Conservation (phyloP, 2,113 vertebrate genomes). For the Epinephelus fuscoguttatus region DNA sequence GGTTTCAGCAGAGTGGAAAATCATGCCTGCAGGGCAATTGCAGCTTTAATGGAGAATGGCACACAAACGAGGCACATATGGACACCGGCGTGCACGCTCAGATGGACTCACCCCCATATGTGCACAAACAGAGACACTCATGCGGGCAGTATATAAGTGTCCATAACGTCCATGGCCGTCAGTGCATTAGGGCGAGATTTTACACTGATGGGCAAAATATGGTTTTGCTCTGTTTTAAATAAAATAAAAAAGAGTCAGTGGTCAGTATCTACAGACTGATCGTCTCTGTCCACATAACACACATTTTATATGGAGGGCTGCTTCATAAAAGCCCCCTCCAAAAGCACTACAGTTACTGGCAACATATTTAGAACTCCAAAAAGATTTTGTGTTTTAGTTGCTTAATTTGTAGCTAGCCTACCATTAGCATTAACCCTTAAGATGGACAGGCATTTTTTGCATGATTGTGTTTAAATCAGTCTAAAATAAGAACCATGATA, state of each 20-base stretch:
- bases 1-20: conserved; percentile 69
- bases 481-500: too few relatives aligned
- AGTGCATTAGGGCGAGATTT: neutral
- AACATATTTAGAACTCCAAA: neutral
- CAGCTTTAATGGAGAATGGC: conserved; percentile 70
- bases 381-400: neutral
- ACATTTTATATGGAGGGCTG: neutral
- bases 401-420: neutral
- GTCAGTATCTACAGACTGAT: neutral
- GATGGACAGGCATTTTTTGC: too few relatives aligned
- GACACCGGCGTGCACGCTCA: conserved; percentile 40
- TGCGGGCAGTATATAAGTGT: neutral
- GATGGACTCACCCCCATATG: conserved; percentile 11
- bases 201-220: neutral
- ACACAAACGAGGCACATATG: conserved; percentile 67
- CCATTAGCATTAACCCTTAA: neutral
- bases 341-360: neutral
- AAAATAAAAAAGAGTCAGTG: neutral
- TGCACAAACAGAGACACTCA: conserved; percentile 31
- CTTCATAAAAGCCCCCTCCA: neutral
- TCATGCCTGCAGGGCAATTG: conserved; percentile 62
- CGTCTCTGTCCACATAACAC: neutral
- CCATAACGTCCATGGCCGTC: neutral
- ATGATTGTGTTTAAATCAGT: too few relatives aligned
- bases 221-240: neutral